phyloP scores from a whole-genome alignment of 2,113 vertebrate genomes.

The Lynx canadensis region DNA sequence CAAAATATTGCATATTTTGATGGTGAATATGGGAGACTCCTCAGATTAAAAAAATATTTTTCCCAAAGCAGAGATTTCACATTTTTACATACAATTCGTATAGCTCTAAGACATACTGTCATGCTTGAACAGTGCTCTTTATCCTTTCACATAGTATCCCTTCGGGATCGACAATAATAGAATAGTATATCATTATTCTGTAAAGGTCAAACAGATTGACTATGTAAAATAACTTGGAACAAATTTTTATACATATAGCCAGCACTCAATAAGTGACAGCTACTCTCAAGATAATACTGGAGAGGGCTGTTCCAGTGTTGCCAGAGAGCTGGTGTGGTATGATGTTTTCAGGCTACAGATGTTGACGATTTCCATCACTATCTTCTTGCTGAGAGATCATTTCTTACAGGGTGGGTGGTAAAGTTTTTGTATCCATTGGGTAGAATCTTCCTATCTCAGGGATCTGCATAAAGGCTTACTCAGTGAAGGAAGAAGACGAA shows the following conservation, averaged over 20 bases:
- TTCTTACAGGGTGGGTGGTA: neutral
- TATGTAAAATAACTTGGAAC: neutral
- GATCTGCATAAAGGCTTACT: constrained; percentile 45
- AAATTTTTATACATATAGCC: neutral
- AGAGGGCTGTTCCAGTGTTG: neutral
- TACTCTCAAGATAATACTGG: neutral
- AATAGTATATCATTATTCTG: neutral
- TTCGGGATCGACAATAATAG: neutral
- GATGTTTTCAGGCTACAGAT: constrained; percentile 3
- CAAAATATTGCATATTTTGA: neutral
- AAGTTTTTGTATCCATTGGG: neutral
- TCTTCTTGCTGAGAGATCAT: constrained; percentile 17
- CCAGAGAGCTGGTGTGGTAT: neutral
- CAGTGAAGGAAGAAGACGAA: constrained; percentile 38
- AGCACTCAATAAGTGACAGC: neutral
- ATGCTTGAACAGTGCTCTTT: neutral
- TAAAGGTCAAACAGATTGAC: neutral
- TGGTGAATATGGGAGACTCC: neutral
- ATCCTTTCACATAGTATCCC: neutral
- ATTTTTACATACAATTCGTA: neutral
- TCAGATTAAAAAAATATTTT: neutral
- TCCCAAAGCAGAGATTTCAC: neutral
- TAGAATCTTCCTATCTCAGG: constrained; percentile 17
- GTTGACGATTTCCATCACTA: neutral
- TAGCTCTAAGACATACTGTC: neutral